Base-by-base conservation (phyloP, 2,113 vertebrate species). In the Otocyon megalotis region DNA sequence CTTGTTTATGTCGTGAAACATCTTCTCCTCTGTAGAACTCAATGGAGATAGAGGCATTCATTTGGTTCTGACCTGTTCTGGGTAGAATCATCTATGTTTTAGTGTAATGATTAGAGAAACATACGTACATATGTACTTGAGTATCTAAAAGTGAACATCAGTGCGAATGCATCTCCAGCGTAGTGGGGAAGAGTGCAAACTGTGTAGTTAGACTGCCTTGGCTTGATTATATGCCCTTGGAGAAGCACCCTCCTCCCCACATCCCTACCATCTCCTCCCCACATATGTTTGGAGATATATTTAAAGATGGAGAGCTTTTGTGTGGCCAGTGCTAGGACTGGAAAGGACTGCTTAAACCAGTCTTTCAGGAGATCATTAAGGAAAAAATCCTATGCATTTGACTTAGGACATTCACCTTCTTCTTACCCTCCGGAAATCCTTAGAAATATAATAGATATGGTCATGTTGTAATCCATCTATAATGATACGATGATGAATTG, bases 361-460 rank as follows among this genome's bases (percentile, higher is more conserved):
- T 80, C 69, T 96, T 62, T 24, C 22, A 58, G 79, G 43, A 77
- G 30, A 53, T 24, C 43, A 8, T 30, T 71, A 82, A 77, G 80
- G 80, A 53, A 37, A 32, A 77, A 28, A 22, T n/a, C 50, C 4
- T 4, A 3, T 88, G 37, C 13, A 12, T 89, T 95, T 93, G 17
- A 79, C 30, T n/a, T 60, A 32, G 71, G 62, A 93, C 26, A n/a
- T 58, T 85, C 86, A 58, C 82, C 50, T 62, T 28, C 5, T 65
- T 62, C 88, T 94, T 28, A 48, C 56, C 43, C 35, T 87, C 13
- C 74, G 60, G 56, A 96, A 90, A 88, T 26, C n/a, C 30, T 32
- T 83, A 72, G 94, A 80, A 69, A 86, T 87, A 50, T 15, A 80
- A 62, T n/a, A 95, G n/a, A 91, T 35, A 69, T 11, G 71, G n/a